Conservation (phyloP, 2,113 vertebrate genomes). For the sheep (Ovis aries) region DNA sequence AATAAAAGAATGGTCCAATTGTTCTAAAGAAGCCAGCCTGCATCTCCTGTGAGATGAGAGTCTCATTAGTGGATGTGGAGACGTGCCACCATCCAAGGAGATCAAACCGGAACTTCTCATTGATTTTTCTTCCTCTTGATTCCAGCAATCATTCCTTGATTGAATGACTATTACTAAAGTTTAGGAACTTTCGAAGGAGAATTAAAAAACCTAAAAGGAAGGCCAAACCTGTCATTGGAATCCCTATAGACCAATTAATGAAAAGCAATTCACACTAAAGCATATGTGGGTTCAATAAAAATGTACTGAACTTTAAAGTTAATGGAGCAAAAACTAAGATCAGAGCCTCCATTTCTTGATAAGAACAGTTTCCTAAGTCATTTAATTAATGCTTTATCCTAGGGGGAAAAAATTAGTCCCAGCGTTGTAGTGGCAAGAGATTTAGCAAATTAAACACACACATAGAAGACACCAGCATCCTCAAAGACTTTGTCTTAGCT, state of each 20-base stretch:
- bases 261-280: conserved; percentile 58
- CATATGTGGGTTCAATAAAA: conserved; percentile 58
- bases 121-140: not conserved
- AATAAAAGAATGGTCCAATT: not conserved
- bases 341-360: conserved; percentile 50
- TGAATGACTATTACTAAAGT: conserved; percentile 50
- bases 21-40: not conserved
- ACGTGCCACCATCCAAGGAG: not conserved
- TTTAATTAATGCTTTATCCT: conserved; percentile 69
- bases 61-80: not conserved
- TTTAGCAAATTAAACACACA: conserved; percentile 49
- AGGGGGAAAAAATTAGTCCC: conserved; percentile 40
- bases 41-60: not conserved
- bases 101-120: not conserved
- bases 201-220: conserved; percentile 42
- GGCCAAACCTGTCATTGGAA: conserved; percentile 49
- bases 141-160: conserved; percentile 26
- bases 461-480: not conserved
- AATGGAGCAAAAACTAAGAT: conserved; percentile 65
- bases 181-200: conserved; percentile 45
- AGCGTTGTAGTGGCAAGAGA: conserved; percentile 35
- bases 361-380: conserved; percentile 58
- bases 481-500: not conserved
- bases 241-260: conserved; percentile 63
- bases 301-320: conserved; percentile 68